Evolutionary conservation across 2,888 invertebrate species (phyloP).

Genomic region (Rotaria socialis): DNA sequence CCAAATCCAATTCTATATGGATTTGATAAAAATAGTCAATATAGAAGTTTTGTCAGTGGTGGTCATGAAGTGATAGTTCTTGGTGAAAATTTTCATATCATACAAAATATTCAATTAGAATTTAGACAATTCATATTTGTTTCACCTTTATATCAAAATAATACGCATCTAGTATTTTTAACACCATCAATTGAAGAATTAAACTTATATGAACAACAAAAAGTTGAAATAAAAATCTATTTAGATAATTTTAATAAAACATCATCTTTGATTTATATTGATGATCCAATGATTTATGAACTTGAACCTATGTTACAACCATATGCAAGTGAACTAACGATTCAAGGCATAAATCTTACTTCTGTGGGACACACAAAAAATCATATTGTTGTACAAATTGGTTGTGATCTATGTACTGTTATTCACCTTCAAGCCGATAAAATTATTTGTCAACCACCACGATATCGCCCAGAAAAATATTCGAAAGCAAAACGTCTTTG

Average conservation of each 20-base stretch:
- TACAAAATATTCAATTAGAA: constrained; percentile 32
- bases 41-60: neutral
- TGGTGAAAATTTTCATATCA: neutral
- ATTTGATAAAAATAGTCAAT: neutral
- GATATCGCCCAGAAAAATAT: neutral
- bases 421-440: neutral
- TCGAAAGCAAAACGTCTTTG: neutral
- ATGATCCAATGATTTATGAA: constrained; percentile 9
- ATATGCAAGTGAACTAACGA: neutral
- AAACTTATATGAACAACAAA: neutral
- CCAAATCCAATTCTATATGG: neutral
- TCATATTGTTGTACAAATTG: neutral
- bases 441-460: constrained; percentile 20
- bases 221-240: neutral
- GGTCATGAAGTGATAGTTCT: neutral
- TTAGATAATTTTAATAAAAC: neutral
- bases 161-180: neutral
- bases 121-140: neutral
- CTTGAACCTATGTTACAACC: neutral
- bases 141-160: neutral
- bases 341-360: neutral
- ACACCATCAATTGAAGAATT: constrained; percentile 26
- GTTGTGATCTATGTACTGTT: constrained; percentile 12
- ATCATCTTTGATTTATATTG: neutral
- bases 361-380: neutral